Evolutionary conservation across 2,797 vertebrate genomes (phyloP).

Genomic region (Sternotherus odoratus): DNA sequence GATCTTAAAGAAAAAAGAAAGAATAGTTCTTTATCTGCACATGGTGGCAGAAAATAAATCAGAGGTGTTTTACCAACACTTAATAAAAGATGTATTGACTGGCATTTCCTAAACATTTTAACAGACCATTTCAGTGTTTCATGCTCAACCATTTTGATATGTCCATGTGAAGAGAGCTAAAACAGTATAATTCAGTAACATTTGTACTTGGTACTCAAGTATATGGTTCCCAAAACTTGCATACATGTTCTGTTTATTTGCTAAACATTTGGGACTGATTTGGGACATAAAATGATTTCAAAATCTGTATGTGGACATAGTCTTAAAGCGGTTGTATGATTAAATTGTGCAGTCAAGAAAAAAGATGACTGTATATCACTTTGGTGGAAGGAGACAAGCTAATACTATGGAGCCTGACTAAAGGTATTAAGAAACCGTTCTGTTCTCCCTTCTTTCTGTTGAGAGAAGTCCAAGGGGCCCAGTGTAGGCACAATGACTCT

Average conservation of each 20-base stretch:
- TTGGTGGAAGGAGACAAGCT: neutral
- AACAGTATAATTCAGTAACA: neutral
- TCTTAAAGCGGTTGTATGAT: neutral
- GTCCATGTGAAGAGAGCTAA: neutral
- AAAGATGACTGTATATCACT: neutral
- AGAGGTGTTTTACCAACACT: neutral
- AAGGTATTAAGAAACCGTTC: neutral
- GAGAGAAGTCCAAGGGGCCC: neutral
- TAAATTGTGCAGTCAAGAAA: neutral
- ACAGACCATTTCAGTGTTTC: neutral
- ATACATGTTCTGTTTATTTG: neutral
- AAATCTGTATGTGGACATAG: neutral
- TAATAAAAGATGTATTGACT: neutral
- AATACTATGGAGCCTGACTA: no score
- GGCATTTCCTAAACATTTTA: neutral
- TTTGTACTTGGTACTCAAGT: neutral
- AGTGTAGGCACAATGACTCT: neutral
- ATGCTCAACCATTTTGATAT: neutral
- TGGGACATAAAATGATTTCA: neutral
- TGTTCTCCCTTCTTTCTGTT: neutral
- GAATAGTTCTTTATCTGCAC: neutral
- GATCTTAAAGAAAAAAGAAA: neutral
- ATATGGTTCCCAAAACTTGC: neutral
- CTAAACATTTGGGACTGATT: neutral
- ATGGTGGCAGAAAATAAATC: neutral